Evolutionary conservation across 1,140 invertebrate species (phyloP), one percentile per base, ranked within the genome.

Genomic region (Bilobella aurantiaca): DNA sequence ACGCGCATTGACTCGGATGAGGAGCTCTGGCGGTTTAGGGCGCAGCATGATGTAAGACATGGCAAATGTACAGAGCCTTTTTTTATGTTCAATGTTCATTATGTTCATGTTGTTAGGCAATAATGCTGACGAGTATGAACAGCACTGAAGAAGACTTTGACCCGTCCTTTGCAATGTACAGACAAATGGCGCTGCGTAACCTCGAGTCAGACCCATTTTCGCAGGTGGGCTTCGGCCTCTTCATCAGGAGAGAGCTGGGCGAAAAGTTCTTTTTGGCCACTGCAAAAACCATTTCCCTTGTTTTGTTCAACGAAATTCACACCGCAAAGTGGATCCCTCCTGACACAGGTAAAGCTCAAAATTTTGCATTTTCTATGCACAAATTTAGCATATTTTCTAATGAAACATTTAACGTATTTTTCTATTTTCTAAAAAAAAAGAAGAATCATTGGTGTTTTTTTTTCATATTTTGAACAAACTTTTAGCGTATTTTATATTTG

Each of bases 231-330:
- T 73, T 66, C 58, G 71, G 66, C 0, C 23, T 70, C 18, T 68
- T 73, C 62, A 56, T 73, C 2, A 25, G 56, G 42, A 47, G 29
- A 16, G 32, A 66, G 2, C 53, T 73, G 28, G 71, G 66, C 14
- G 68, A 68, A 58, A 73, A 73, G 42, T 73, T 63, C 56, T 73
- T 67, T 31, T 46, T 73, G 3, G 63, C 61, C 12, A 63, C 68
- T 1, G 65, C 68, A 16, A 70, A 69, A 32, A 31, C 66, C 12
- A 73, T 73, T 47, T 73, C 71, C 29, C 29, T 73, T 28, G 68
- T 73, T 23, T 34, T 73, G n/a, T 73, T 73, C 37, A 73, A 73
- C 58, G 71, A 73, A 56, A 73, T 73, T 63, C 71, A 73, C 31
- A 73, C 71, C 16, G 71, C 71, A 2, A 72, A 69, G 63, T 72